Base-by-base conservation (phyloP, 2,888 invertebrate species). In the Dryobota labecula region DNA sequence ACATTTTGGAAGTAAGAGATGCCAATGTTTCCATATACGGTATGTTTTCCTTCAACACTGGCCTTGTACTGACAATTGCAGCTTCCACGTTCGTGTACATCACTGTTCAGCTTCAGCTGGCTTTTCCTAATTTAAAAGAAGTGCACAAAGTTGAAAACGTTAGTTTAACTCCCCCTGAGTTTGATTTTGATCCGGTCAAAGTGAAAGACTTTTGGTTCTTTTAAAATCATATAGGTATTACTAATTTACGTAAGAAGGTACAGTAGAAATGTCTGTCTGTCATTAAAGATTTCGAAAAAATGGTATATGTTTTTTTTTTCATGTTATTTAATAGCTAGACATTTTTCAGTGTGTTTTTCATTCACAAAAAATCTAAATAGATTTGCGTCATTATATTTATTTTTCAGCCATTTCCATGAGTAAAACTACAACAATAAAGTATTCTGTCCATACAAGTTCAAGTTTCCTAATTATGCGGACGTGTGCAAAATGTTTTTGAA, bases 81-180 rank as follows among this genome's bases (percentile, higher is more conserved):
- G 90, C 91, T 0, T 91, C 93, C 0, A 90, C 91, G 2, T 89
- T 93, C 41, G 90, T 94, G 5, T 94, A 92, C 70, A 89, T 94
- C 6, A 93, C 92, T 6, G 91, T 92, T 15, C 93, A 93, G 70
- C 74, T 94, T 20, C 93, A 93, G 67, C 66, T 93, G 15, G 89
- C 91, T 0, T 89, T 91, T 63, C 87, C 90, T 1, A 84, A 86
- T 36, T 70, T 82, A 45, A 79, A 83, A 58, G 76, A 83, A 33
- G 73, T 70, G 0, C 71, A 74, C 33, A 84, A 71, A 70, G 15
- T 72, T 47, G 64, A 70, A 36, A 85, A 85, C 38, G 33, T 61
- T 33, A 78, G 83, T 20, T 41, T 57, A 41, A 20, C 38, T 27
- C 33, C n/a, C 6, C 20, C 43, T 1, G 64, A 80, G 7, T 78